Evolutionary conservation across 2,888 invertebrate species (phyloP).

Genomic region (Lacanobia oleracea): DNA sequence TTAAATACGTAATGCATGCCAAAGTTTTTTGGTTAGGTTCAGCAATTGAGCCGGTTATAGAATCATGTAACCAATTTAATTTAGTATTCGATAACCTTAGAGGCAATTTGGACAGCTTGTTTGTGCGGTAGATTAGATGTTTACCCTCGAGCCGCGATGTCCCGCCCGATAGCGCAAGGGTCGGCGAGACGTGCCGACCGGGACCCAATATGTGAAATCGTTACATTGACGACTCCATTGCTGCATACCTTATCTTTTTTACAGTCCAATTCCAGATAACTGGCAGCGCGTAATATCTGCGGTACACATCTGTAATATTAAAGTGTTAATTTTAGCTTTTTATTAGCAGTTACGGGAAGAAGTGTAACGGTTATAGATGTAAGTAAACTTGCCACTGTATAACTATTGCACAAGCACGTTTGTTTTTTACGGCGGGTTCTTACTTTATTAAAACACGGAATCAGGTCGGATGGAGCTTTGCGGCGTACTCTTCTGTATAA

Average conservation of each 20-base stretch:
- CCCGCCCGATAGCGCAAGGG: constrained; percentile 82
- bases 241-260: constrained; percentile 80
- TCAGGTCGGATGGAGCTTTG: constrained; percentile 30
- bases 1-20: constrained; percentile 57
- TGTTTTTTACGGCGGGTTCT: constrained; percentile 50
- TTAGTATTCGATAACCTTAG: constrained; percentile 85
- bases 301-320: constrained; percentile 59
- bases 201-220: constrained; percentile 80
- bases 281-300: constrained; percentile 63
- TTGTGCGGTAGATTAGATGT: constrained; percentile 86
- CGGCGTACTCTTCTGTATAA: constrained; percentile 38
- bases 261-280: constrained; percentile 76
- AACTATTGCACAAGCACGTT: constrained; percentile 54
- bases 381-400: constrained; percentile 44
- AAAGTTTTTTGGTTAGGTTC: constrained; percentile 67
- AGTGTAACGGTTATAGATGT: constrained; percentile 39
- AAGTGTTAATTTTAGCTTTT: constrained; percentile 62
- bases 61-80: constrained; percentile 83
- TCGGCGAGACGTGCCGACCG: constrained; percentile 80
- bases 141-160: constrained; percentile 84
- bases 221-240: constrained; percentile 84
- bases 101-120: constrained; percentile 85
- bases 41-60: constrained; percentile 73
- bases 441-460: constrained; percentile 57
- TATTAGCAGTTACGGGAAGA: constrained; percentile 45